Conservation (phyloP, 1,140 invertebrate species). For the Drosophila simulans region DNA sequence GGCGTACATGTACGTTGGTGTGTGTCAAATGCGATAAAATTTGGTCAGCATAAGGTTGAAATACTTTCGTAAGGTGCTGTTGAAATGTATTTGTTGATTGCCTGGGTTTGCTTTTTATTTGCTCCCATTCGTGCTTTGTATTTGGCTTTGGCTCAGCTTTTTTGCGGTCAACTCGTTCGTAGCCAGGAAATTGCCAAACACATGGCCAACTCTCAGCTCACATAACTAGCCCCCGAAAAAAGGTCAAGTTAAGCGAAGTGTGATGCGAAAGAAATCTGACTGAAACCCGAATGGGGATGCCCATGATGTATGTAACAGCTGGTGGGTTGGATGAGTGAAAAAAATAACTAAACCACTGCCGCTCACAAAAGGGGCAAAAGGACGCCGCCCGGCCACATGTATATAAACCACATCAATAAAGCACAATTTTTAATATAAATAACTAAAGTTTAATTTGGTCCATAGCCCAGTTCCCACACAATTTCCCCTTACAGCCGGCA, state of each 20-base stretch:
- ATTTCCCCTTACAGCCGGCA: conserved; percentile 1
- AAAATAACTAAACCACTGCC: conserved; percentile 56
- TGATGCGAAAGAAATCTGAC: conserved; percentile 52
- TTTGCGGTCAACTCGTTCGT: conserved; percentile 79
- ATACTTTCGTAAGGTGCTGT: conserved; percentile 83
- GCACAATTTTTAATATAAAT: conserved; percentile 82
- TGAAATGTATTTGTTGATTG: conserved; percentile 82
- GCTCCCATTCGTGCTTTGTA: conserved; percentile 60
- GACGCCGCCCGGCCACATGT: conserved; percentile 34
- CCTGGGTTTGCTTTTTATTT: conserved; percentile 79
- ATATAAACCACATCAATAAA: conserved; percentile 78
- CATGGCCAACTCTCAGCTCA: conserved; percentile 48
- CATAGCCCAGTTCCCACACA: conserved; percentile 25
- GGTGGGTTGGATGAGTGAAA: conserved; percentile 11
- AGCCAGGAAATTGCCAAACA: conserved; percentile 78
- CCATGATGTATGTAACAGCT: conserved; percentile 44
- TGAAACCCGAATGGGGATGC: conserved; percentile 31
- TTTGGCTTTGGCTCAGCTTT: conserved; percentile 59
- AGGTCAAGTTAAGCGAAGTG: conserved; percentile 63
- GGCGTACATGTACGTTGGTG: background rate
- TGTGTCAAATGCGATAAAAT: conserved; percentile 79
- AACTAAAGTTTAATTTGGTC: conserved; percentile 79
- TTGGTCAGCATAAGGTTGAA: conserved; percentile 81
- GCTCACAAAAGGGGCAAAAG: conserved; percentile 53
- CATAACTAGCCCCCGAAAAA: conserved; percentile 62